Evolutionary conservation across 2,113 vertebrate genomes (phyloP).

Genomic region (Synchiropus splendidus): DNA sequence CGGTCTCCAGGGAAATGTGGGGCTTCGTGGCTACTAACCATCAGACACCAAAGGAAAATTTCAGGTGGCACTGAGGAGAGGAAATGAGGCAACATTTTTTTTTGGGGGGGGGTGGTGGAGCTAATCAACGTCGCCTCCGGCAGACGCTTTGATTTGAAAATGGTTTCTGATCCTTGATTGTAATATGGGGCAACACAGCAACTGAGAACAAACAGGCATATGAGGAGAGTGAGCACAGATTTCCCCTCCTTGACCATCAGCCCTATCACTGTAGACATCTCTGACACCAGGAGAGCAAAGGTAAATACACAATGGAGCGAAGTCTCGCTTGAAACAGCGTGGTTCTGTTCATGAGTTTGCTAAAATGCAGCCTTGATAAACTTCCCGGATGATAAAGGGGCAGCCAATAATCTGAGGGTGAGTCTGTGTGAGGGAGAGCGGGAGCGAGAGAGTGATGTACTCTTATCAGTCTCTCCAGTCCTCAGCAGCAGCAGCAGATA

Average conservation of each 20-base stretch:
- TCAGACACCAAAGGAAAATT: slow-evolving; percentile 82
- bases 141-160: slow-evolving; percentile 77
- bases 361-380: slow-evolving; percentile 18
- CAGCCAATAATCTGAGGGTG: slow-evolving; percentile 20
- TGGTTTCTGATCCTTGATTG: slow-evolving; percentile 64
- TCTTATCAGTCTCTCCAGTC: slow-evolving; percentile 65
- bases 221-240: too few relatives aligned
- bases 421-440: slow-evolving; percentile 12
- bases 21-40: slow-evolving; percentile 52
- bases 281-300: too few relatives aligned
- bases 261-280: too few relatives aligned
- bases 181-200: slow-evolving; percentile 36
- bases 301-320: too few relatives aligned
- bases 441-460: slow-evolving; percentile 41
- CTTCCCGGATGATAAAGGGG: slow-evolving; percentile 14
- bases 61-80: slow-evolving; percentile 72
- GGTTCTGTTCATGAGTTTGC: slow-evolving; percentile 5
- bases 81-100: slow-evolving; percentile 69
- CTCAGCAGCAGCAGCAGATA: slow-evolving; percentile 65
- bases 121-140: slow-evolving; percentile 67
- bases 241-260: too few relatives aligned
- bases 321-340: slow-evolving; percentile 12
- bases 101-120: slow-evolving; percentile 56
- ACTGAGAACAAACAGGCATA: too few relatives aligned
- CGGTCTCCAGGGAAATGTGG: slow-evolving; percentile 72